These are phyloP conservation scores for Chaetorhynchus papuensis DNA, from an alignment of 2,113 vertebrate genomes.

Conservation along the genomic window DNA sequence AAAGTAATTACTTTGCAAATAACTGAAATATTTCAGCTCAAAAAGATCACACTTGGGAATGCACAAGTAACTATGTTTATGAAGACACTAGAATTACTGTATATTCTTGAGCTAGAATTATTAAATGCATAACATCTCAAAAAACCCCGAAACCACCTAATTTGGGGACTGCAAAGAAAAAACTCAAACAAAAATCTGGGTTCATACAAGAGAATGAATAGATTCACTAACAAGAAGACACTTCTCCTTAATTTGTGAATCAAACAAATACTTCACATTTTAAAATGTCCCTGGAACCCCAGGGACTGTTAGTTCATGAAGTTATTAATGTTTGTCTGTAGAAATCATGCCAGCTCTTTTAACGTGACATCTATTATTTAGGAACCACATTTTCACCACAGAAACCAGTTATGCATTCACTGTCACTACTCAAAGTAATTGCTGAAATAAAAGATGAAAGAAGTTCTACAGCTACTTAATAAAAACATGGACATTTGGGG, in stretches of 20 bases:
- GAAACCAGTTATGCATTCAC: conserved; percentile 38
- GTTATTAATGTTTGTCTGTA: not conserved
- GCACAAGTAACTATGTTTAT: not conserved
- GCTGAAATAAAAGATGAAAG: conserved; percentile 36
- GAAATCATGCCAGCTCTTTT: conserved; percentile 6
- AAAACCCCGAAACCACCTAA: not conserved
- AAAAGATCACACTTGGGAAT: not conserved
- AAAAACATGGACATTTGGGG: conserved; percentile 39
- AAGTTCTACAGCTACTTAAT: conserved; percentile 43
- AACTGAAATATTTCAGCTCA: not conserved
- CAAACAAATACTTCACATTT: not conserved
- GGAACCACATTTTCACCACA: conserved; percentile 14
- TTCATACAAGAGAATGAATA: not conserved
- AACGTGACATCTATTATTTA: conserved; percentile 25
- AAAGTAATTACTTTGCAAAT: not conserved
- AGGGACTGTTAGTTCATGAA: conserved; percentile 11
- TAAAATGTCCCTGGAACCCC: not conserved
- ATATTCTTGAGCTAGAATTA: not conserved
- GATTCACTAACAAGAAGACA: not conserved
- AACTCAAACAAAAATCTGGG: not conserved
- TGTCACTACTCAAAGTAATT: conserved; percentile 18
- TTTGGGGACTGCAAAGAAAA: not conserved
- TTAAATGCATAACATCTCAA: not conserved
- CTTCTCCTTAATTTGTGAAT: not conserved
- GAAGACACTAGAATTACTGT: not conserved